Base-by-base conservation (phyloP, 2,888 invertebrate genomes). In the Apantesis nais region DNA sequence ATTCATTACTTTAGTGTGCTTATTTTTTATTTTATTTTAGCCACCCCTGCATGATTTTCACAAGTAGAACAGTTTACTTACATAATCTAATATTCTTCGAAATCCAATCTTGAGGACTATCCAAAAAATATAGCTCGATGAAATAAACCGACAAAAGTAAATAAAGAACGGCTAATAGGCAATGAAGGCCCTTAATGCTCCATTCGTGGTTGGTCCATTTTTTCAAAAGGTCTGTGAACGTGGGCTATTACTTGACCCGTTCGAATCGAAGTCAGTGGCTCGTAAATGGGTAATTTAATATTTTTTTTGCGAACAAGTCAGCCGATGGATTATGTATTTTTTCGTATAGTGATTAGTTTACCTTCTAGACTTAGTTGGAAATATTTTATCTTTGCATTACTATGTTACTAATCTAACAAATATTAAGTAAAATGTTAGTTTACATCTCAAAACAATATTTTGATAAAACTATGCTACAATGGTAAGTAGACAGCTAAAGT, bases 81-180 rank as follows among this genome's bases (percentile, higher is more conserved):
- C 55, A 39, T 39, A 55, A 66, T 25, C 19, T 39, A 37, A 37
- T 55, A 25, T 58, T 7, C 55, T 25, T 37, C 4, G 22, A 60
- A 58, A 67, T 41, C 41, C 66, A 66, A 60, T 60, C 39, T 41
- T 9, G 1, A 39, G 16, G 14, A n/a, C 11, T 29, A 61, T 61
- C 44, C 61, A n/a, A 44, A 61, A 61, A 61, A 68, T 68, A 52
- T 62, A 62, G n/a, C 37, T 19, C 29, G 37, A 39, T 44, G 34
- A 62, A 62, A 68, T 67, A 68, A 62, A 62, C 25, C 41, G 37
- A 39, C 67, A 68, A 68, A 62, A 62, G 67, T 68, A 68, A 67
- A 41, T 44, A 62, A 48, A 44, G 68, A 29, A 55, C 25, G 63
- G 34, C 34, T 69, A 67, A 67, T 67, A 60, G 61, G 44, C 44